A percentile compares a stretch with the other conserved stretches of the same genome.
Conservation (phyloP, 2,888 invertebrate species). For the Sarcophaga subvicina region DNA sequence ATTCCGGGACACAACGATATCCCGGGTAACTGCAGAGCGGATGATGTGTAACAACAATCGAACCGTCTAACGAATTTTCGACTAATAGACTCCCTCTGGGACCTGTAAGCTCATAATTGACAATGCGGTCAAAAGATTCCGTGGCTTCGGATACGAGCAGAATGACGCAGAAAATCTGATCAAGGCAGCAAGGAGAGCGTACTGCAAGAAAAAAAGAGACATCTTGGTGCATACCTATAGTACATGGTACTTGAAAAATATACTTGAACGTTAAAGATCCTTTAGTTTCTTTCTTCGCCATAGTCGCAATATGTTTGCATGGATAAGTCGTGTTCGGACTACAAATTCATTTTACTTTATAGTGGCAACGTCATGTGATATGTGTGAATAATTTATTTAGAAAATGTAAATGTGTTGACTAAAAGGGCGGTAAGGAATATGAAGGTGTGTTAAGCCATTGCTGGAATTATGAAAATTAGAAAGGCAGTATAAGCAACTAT, state of each 20-base stretch:
- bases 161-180: no score
- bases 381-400: constrained; percentile 42
- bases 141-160: no score
- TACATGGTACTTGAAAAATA: background rate
- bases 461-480: background rate
- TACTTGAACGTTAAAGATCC: background rate
- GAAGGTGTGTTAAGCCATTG: background rate
- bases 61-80: no score
- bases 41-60: no score
- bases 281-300: background rate
- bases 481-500: background rate
- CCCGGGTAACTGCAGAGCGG: no score
- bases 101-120: no score
- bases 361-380: constrained; percentile 29
- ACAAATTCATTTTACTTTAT: constrained; percentile 31
- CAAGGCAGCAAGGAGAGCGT: no score
- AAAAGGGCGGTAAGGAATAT: background rate
- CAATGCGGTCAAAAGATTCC: no score
- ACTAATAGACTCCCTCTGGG: no score
- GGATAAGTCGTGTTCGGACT: constrained; percentile 53
- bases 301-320: constrained; percentile 36
- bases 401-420: constrained; percentile 48
- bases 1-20: no score
- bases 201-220: no score
- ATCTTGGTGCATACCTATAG: no score